These are phyloP conservation scores for Falco novaeseelandiae DNA, from an alignment of 2,797 vertebrate genomes.

Conservation along the genomic window DNA sequence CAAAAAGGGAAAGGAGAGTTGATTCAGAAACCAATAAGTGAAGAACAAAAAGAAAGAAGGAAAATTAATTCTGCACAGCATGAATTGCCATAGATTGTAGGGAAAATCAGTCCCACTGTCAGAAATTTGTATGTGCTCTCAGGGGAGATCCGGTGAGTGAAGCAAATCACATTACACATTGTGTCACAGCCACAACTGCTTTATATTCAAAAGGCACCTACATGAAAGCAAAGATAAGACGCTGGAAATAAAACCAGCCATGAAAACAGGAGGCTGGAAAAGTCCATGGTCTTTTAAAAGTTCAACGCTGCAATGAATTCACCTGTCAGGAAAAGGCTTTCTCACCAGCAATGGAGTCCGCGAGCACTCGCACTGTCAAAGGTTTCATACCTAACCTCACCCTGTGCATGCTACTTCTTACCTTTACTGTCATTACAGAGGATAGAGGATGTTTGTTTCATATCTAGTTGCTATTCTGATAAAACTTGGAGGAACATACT, in stretches of 20 bases:
- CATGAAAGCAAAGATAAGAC: not conserved
- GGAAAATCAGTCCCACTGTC: not conserved
- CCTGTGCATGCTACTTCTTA: not conserved
- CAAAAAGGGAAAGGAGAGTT: not conserved
- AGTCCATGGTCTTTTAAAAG: not conserved
- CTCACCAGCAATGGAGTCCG: not conserved
- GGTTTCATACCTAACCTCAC: not conserved
- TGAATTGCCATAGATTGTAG: not conserved
- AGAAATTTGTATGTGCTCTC: not conserved
- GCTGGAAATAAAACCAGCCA: not conserved
- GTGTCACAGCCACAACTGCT: not conserved
- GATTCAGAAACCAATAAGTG: not conserved
- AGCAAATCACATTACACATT: not conserved
- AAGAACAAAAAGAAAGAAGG: not conserved
- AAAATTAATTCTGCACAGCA: not conserved
- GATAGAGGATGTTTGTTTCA: not conserved
- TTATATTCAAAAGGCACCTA: not conserved
- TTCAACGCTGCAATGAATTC: not conserved
- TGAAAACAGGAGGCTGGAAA: not conserved
- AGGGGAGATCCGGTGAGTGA: not conserved
- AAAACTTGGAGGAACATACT: not conserved
- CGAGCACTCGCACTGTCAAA: rapidly evolving
- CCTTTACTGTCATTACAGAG: not conserved
- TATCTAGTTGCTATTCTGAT: not conserved
- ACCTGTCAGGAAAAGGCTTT: not conserved